Evolutionary conservation across 2,888 invertebrate species (phyloP), one percentile per base, ranked within the genome.

Genomic region (Dinocampus coccinellae): DNA sequence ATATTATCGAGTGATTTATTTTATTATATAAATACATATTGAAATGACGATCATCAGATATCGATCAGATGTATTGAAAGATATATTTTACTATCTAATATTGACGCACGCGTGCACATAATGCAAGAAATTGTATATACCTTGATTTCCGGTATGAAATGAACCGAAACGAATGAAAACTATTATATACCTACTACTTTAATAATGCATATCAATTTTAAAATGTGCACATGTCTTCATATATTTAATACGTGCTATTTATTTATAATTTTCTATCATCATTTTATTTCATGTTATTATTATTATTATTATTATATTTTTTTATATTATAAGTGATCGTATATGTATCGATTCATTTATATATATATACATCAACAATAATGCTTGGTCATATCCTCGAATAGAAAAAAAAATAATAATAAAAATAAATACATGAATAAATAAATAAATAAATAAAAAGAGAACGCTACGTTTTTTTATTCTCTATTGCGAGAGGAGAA

Each of bases 61-160:
- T 39, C 6, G 39, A 39, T 39, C n/a, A 39, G 3, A 33, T 36
- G 10, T 47, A 47, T 47, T 6, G 6, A 47, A 7, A n/a, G 47
- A 47, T 55, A 24, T 26, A 26, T 26, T 55, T 26, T 55, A 10
- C 24, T 24, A 24, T 13, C 9, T 53, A 3, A 55, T 55, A 9
- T 22, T 24, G 3, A 64, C 16, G 20, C n/a, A 13, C 24, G 26
- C 13, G 64, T 53, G n/a, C 10, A 33, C 33, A 13, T 62, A 26
- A 39, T n/a, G 33, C 65, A 53, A 55, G 26, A 26, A 26, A 26
- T 33, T 24, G 24, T 39, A 10, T 10, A 4, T 20, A 53, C 68
- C 36, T 72, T 74, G 73, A 75, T 77, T 77, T 77, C 76, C 76
- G 76, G 75, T 70, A 60, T 53, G 72, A 67, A 73, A 77, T 75